Evolutionary conservation across 2,797 vertebrate species (phyloP).

Genomic region (Gymnoscopelus microlampas): DNA sequence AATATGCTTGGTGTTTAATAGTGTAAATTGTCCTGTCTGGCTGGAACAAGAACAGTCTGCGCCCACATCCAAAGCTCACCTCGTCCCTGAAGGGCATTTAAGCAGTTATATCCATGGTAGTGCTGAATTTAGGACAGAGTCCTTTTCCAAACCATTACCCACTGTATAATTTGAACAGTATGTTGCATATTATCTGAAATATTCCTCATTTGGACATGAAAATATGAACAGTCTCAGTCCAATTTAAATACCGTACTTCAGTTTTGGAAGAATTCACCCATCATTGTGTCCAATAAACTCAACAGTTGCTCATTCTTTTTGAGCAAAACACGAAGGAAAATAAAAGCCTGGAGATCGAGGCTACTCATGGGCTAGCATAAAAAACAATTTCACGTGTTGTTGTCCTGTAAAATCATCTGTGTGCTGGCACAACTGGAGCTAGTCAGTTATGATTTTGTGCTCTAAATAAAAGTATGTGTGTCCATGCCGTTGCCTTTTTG

Average conservation of each 20-base stretch:
- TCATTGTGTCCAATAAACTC: no score
- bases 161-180: constrained; percentile 51
- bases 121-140: constrained; percentile 23
- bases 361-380: no score
- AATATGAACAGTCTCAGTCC: constrained; percentile 31
- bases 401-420: no score
- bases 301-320: no score
- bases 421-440: no score
- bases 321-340: no score
- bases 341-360: no score
- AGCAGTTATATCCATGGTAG: constrained; percentile 37
- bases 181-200: constrained; percentile 63
- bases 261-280: no score
- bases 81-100: constrained; percentile 15
- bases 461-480: no score
- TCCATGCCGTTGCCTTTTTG: no score
- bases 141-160: constrained; percentile 59
- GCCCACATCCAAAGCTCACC: constrained; percentile 50
- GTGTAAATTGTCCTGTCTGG: constrained; percentile 43
- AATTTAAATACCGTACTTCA: not conserved
- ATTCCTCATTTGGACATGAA: constrained; percentile 36
- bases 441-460: no score
- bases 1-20: constrained; percentile 37
- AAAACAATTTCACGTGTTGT: no score
- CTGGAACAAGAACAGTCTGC: constrained; percentile 43